Evolutionary conservation across 2,888 invertebrate genomes (phyloP), one percentile per base, ranked within the genome.

Genomic region (Monopis laevigella): DNA sequence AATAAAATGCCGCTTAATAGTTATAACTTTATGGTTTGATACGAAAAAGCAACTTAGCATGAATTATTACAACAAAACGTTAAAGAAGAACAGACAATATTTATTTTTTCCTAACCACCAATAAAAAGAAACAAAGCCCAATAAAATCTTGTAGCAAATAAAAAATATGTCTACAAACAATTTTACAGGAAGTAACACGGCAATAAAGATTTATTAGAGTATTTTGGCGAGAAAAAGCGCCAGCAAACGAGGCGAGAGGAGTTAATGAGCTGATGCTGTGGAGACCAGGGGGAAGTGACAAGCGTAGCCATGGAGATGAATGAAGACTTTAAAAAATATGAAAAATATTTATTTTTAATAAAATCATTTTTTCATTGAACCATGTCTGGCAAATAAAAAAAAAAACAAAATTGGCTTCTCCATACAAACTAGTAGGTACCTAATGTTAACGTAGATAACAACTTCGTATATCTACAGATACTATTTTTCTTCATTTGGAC

Each of bases 141-240:
- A 36, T 36, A 36, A 36, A 36, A 36, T 36, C 17, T 36, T n/a
- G 32, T 19, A 11, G 21, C 21, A 36, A 36, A 36, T 36, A 36
- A 40, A 40, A 40, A 41, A 41, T 41, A 32, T 41, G 41, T 41
- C 41, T 24, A 34, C 34, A 72, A 77, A 72, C 71, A 73, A 71
- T 65, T 65, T 29, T 58, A 62, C 58, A 57, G 56, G 67, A 70
- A 74, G 73, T 69, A 74, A 70, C 72, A 66, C 59, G 61, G 63
- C 71, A 66, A 71, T 75, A 75, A 73, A 74, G 69, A 77, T 75
- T 36, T 36, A 36, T 21, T 19, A 21, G 36, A 19, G 26, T 16
- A 2, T 17, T 40, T 21, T 40, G 28, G 11, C 27, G 13, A 19
- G 29, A 40, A 40, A 17, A 40, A 40, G 29, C 29, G 19, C 10